phyloP scores from a whole-genome alignment of 2,113 vertebrate genomes.

The Chloropsis cyanopogon region DNA sequence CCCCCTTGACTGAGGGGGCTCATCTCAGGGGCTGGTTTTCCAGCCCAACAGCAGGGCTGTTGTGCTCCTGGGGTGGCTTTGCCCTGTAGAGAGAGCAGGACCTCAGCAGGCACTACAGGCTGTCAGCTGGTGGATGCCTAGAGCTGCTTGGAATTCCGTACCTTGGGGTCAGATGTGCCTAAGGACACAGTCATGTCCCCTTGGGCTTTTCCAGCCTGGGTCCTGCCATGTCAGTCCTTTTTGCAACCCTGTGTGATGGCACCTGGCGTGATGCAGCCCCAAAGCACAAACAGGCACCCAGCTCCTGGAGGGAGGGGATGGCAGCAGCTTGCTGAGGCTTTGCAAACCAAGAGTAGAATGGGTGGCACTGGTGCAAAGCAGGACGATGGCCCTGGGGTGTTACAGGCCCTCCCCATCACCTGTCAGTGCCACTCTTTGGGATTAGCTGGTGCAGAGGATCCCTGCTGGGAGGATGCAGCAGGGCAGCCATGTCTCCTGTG shows the following conservation, averaged over 20 bases:
- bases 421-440: not conserved
- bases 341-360: not conserved
- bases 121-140: not conserved
- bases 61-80: not conserved
- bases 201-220: not conserved
- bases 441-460: not conserved
- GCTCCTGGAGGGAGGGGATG: not conserved
- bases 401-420: not conserved
- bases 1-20: not conserved
- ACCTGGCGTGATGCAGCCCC: not conserved
- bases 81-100: not conserved
- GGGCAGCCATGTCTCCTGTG: not conserved
- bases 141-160: not conserved
- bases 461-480: not conserved
- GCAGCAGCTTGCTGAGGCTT: not conserved
- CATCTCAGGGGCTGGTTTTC: not conserved
- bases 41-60: not conserved
- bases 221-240: not conserved
- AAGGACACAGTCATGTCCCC: not conserved
- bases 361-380: not conserved
- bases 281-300: not conserved
- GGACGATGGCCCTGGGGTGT: not conserved
- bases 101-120: not conserved
- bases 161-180: not conserved
- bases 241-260: not conserved